phyloP scores from a whole-genome alignment of 2,113 vertebrate genomes.

The Phaetusa simplex region DNA sequence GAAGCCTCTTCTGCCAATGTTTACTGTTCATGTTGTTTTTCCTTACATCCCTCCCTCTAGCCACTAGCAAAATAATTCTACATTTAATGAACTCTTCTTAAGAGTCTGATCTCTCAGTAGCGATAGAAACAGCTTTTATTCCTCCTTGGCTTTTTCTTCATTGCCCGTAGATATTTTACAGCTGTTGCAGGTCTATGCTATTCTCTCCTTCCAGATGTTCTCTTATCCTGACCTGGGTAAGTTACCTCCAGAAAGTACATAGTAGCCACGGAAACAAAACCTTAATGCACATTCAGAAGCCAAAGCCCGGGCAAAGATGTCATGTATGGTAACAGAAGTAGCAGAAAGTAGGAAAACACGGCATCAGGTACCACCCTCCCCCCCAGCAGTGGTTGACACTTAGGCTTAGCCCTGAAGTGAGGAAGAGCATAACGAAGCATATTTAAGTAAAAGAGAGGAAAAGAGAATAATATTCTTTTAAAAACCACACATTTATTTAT shows the following conservation, averaged over 20 bases:
- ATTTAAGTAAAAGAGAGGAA: constrained; percentile 63
- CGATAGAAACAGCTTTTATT: neutral
- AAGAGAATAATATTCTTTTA: constrained; percentile 61
- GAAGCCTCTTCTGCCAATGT: neutral
- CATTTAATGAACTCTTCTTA: neutral
- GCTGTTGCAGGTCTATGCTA: constrained; percentile 4
- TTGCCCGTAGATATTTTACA: neutral
- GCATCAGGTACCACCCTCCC: neutral
- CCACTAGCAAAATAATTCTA: neutral
- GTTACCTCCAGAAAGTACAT: neutral
- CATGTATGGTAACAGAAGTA: neutral
- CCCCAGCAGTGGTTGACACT: neutral
- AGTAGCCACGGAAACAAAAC: constrained; percentile 13
- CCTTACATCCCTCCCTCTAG: neutral
- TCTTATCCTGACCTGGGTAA: constrained; percentile 8
- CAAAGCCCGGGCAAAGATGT: neutral
- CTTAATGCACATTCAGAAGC: neutral
- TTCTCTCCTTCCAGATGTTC: constrained; percentile 14
- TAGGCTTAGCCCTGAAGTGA: neutral
- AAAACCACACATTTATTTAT: constrained; percentile 59
- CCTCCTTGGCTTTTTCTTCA: constrained; percentile 21
- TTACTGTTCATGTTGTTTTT: neutral
- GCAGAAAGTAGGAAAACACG: neutral
- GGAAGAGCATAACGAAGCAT: constrained; percentile 7
- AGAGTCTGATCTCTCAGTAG: neutral